phyloP scores from a whole-genome alignment of 2,797 vertebrate genomes.

The Oreonectes daqikongensis region DNA sequence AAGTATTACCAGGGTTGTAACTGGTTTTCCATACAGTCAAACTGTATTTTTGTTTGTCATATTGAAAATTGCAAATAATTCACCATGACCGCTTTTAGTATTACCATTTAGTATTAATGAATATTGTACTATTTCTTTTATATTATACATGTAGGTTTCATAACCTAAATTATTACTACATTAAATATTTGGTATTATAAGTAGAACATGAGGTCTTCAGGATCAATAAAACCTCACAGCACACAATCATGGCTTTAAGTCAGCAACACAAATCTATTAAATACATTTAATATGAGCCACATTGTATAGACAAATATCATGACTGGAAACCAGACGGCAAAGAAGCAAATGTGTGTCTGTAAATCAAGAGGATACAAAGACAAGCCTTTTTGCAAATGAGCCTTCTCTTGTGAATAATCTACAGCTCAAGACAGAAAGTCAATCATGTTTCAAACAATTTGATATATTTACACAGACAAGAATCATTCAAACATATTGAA shows the following conservation, averaged over 20 bases:
- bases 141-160: no score
- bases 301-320: constrained; percentile 31
- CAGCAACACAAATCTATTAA: constrained; percentile 24
- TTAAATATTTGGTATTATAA: no score
- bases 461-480: background rate
- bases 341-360: constrained; percentile 32
- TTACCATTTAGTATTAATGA: no score
- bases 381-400: background rate
- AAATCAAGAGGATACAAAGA: constrained; percentile 44
- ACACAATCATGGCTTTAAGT: no score
- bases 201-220: no score
- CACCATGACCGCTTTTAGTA: background rate
- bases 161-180: no score
- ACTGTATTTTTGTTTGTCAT: no score
- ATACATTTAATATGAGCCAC: constrained; percentile 52
- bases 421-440: background rate
- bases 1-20: no score
- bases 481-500: background rate
- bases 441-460: background rate
- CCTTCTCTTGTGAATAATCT: background rate
- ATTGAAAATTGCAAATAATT: background rate
- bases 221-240: no score
- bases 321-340: constrained; percentile 31
- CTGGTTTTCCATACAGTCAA: background rate
- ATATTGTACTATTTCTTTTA: no score